phyloP scores from a whole-genome alignment of 2,113 vertebrate genomes.

The Egretta garzetta region DNA sequence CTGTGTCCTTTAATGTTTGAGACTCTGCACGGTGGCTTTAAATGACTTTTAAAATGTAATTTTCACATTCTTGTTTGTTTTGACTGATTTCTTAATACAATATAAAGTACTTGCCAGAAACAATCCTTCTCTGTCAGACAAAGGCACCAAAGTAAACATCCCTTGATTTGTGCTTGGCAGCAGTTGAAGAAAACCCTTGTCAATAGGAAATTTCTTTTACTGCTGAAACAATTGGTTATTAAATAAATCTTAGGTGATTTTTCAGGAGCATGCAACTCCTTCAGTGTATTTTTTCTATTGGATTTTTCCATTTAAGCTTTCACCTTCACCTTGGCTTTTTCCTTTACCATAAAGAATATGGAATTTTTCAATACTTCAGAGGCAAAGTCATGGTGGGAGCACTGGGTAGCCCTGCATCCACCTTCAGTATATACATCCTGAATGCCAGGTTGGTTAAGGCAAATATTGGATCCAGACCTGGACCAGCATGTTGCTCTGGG shows the following conservation, averaged over 20 bases:
- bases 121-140: constrained; percentile 6
- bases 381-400: not conserved
- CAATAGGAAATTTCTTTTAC: constrained; percentile 29
- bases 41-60: constrained; percentile 16
- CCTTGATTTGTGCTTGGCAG: constrained; percentile 38
- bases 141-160: constrained; percentile 23
- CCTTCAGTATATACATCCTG: not conserved
- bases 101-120: not conserved
- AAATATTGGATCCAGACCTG: not conserved
- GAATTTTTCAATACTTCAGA: not conserved
- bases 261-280: not conserved
- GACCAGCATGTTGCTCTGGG: not conserved
- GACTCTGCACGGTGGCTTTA: not conserved
- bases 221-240: constrained; percentile 46
- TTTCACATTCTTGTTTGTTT: constrained; percentile 47
- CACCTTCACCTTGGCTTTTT: not conserved
- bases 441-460: not conserved
- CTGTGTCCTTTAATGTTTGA: not conserved
- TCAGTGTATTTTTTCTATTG: not conserved
- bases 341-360: not conserved
- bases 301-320: not conserved
- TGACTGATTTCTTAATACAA: constrained; percentile 16
- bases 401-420: not conserved
- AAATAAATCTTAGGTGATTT: constrained; percentile 25
- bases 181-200: not conserved